Conservation (phyloP, 2,113 vertebrate genomes). For the Stegastes partitus region DNA sequence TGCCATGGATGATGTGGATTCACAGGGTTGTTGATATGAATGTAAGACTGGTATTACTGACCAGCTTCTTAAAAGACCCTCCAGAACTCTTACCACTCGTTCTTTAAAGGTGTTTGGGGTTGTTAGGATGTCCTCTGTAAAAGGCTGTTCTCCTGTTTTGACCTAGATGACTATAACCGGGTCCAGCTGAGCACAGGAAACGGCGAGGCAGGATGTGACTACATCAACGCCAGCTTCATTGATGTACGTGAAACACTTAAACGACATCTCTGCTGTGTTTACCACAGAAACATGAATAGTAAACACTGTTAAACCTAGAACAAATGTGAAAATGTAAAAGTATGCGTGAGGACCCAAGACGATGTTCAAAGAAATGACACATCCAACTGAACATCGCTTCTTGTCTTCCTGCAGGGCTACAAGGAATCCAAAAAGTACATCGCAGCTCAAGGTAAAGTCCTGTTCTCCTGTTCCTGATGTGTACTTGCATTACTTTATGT, state of each 20-base stretch:
- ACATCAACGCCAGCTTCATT: conserved; percentile 97
- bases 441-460: conserved; percentile 93
- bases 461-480: neutral
- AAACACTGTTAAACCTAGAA: too few relatives aligned
- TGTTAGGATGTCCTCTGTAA: neutral
- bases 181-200: conserved; percentile 88
- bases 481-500: neutral
- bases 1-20: too few relatives aligned
- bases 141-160: neutral
- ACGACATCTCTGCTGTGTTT: neutral
- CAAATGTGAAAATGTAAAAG: neutral
- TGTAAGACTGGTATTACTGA: too few relatives aligned
- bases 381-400: neutral
- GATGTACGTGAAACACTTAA: conserved; percentile 85
- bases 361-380: too few relatives aligned
- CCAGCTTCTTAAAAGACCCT: too few relatives aligned
- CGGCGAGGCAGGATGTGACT: conserved; percentile 89
- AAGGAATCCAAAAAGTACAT: conserved; percentile 97
- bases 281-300: too few relatives aligned
- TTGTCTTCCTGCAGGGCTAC: conserved; percentile 87
- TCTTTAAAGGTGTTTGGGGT: too few relatives aligned
- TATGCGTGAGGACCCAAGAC: neutral
- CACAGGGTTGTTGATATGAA: too few relatives aligned
- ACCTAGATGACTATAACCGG: conserved; percentile 94
- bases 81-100: too few relatives aligned